A percentile compares a stretch with the other conserved stretches of the same genome.
phyloP scores from a whole-genome alignment of 2,888 invertebrate species.

The Noctua comes region DNA sequence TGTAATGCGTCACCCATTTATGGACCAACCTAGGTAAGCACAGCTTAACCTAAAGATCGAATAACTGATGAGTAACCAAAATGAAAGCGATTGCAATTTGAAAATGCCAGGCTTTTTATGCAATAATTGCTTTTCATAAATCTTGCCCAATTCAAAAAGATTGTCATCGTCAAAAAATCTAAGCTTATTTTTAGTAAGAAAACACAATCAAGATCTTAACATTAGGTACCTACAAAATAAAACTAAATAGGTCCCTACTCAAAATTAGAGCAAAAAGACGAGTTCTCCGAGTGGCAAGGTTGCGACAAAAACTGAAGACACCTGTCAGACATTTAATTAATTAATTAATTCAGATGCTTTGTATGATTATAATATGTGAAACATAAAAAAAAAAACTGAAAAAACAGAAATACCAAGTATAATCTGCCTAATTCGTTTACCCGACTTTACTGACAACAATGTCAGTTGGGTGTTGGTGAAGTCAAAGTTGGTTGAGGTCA shows the following conservation, averaged over 20 bases:
- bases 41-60: too few relatives aligned
- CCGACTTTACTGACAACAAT: neutral
- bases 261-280: neutral
- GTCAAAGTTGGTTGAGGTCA: neutral
- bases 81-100: too few relatives aligned
- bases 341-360: neutral
- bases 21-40: too few relatives aligned
- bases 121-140: too few relatives aligned
- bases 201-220: neutral
- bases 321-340: neutral
- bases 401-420: too few relatives aligned
- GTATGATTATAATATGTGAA: conserved; percentile 3
- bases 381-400: too few relatives aligned
- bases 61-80: too few relatives aligned
- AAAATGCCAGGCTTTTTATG: too few relatives aligned
- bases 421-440: neutral
- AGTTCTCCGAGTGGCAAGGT: neutral
- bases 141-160: too few relatives aligned
- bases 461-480: neutral
- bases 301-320: neutral
- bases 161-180: too few relatives aligned
- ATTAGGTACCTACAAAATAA: neutral
- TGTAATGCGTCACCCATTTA: too few relatives aligned
- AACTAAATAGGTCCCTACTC: neutral
- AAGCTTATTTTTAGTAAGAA: neutral